Evolutionary conservation across 2,888 invertebrate species (phyloP).

Genomic region (Flexamia atlantica): DNA sequence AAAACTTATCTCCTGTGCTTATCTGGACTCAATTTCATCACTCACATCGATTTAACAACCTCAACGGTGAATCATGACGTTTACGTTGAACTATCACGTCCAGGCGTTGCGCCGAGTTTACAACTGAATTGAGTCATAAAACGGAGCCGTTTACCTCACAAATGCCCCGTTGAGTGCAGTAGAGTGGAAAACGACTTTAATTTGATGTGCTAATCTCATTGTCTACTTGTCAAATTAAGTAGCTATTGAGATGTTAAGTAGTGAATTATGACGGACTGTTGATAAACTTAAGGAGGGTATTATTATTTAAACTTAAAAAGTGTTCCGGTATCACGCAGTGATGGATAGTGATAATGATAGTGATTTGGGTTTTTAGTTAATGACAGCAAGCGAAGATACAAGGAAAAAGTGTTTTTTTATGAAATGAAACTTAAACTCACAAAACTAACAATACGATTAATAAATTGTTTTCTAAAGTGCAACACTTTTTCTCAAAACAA

Average conservation of each 20-base stretch:
- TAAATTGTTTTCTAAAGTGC: too few relatives aligned
- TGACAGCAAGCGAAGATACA: too few relatives aligned
- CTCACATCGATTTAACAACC: neutral
- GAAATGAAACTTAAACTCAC: too few relatives aligned
- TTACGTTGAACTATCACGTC: conserved; percentile 23
- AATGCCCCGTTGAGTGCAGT: neutral
- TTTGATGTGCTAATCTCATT: conserved; percentile 8
- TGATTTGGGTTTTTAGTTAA: too few relatives aligned
- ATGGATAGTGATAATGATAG: too few relatives aligned
- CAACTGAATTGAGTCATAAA: conserved; percentile 33
- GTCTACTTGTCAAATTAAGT: neutral
- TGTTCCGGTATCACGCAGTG: too few relatives aligned
- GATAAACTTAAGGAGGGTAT: too few relatives aligned
- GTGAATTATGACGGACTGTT: neutral
- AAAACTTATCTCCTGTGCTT: neutral
- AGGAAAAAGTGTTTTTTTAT: too few relatives aligned
- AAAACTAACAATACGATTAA: too few relatives aligned
- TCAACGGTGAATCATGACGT: neutral
- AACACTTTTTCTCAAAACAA: too few relatives aligned
- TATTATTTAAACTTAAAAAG: too few relatives aligned
- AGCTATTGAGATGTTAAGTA: too few relatives aligned
- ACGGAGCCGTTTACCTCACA: neutral
- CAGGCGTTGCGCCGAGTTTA: neutral
- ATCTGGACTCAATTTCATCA: neutral
- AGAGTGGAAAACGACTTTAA: conserved; percentile 20